Conservation (phyloP, 2,113 vertebrate species). For the Lasiurus borealis region DNA sequence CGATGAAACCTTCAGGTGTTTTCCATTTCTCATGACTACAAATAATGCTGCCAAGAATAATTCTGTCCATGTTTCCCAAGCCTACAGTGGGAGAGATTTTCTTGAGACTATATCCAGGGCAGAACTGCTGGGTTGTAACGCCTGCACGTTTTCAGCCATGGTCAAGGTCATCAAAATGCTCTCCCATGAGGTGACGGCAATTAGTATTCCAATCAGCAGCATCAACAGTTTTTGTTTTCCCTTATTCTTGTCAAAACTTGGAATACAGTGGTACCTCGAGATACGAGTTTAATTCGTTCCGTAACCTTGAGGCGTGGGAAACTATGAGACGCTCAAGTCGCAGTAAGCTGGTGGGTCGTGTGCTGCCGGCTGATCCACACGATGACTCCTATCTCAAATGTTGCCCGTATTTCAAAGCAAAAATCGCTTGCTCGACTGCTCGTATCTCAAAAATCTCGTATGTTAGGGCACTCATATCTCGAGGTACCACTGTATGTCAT, state of each 20-base stretch:
- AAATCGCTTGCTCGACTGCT: too few relatives aligned
- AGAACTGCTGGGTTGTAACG: background rate
- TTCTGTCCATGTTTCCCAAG: background rate
- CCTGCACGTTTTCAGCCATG: background rate
- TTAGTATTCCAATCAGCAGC: background rate
- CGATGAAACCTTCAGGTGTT: slow-evolving; percentile 22
- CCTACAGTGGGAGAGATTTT: background rate
- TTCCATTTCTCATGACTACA: slow-evolving; percentile 23
- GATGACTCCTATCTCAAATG: too few relatives aligned
- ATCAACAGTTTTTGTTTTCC: background rate
- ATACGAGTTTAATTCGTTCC: too few relatives aligned
- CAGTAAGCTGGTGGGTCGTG: too few relatives aligned
- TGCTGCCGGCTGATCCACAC: too few relatives aligned
- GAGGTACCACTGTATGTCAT: background rate
- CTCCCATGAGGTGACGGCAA: background rate
- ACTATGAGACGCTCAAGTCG: too few relatives aligned
- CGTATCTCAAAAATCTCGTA: too few relatives aligned
- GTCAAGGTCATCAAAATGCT: background rate
- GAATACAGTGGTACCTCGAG: background rate
- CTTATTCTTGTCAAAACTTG: slow-evolving; percentile 13
- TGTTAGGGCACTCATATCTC: too few relatives aligned
- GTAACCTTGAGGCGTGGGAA: too few relatives aligned
- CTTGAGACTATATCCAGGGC: background rate
- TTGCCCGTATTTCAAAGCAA: too few relatives aligned
- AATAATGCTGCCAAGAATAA: background rate